A percentile compares a stretch with the other conserved stretches of the same genome.
phyloP scores from a whole-genome alignment of 2,888 invertebrate genomes.

The Antheraea assamensis region DNA sequence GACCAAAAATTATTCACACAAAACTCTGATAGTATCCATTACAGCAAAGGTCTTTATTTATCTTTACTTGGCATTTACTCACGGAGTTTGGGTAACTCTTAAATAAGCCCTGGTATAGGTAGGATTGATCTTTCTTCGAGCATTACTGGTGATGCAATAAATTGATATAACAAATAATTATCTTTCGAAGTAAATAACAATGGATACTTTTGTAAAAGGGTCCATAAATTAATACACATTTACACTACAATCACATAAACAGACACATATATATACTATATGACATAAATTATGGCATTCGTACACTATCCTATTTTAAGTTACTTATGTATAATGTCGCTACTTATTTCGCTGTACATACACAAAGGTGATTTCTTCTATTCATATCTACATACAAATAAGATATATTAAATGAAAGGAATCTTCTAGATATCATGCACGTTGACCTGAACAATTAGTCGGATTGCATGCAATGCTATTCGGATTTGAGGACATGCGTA shows the following conservation, averaged over 20 bases:
- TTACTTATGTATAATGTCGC: background rate
- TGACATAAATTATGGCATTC: background rate
- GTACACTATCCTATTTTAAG: background rate
- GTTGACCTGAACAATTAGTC: constrained; percentile 14
- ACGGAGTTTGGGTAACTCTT: too few relatives aligned
- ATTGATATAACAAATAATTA: too few relatives aligned
- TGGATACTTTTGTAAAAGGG: too few relatives aligned
- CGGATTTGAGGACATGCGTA: constrained; percentile 38
- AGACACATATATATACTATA: too few relatives aligned
- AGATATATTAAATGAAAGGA: background rate
- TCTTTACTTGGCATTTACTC: too few relatives aligned
- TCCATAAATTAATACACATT: background rate
- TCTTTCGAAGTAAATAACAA: too few relatives aligned
- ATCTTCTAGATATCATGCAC: constrained; percentile 22
- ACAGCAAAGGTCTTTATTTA: too few relatives aligned
- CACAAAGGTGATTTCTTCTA: background rate
- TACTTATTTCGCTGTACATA: background rate
- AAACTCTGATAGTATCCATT: too few relatives aligned
- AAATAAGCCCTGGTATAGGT: too few relatives aligned
- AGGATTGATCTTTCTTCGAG: too few relatives aligned
- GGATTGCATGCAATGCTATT: constrained; percentile 37
- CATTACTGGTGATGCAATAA: too few relatives aligned
- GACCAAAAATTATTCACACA: too few relatives aligned
- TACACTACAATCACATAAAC: background rate
- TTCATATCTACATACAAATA: background rate